These are phyloP conservation scores for Trididemnum miniatum DNA, from an alignment of 23 tunicate species.

Conservation along the genomic window DNA sequence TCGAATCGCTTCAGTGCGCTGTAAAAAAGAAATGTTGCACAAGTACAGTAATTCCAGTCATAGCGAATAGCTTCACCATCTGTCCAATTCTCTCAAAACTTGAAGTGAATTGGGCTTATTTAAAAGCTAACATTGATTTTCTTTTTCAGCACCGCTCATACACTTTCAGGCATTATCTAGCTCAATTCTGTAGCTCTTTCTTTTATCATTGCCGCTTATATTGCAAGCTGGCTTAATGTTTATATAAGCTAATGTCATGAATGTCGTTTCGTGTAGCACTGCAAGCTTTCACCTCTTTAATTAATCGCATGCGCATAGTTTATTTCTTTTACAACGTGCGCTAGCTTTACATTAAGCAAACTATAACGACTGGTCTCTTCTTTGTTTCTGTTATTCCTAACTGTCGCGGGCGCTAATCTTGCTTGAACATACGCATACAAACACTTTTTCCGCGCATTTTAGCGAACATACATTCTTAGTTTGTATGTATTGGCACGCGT, in stretches of 20 bases:
- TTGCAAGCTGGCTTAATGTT: neutral
- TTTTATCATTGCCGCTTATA: neutral
- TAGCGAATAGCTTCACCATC: too few relatives aligned
- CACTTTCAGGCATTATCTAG: too few relatives aligned
- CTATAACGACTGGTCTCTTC: conserved; percentile 34
- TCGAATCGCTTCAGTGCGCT: conserved; percentile 17
- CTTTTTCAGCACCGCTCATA: too few relatives aligned
- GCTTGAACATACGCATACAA: conserved; percentile 71
- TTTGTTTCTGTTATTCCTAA: conserved; percentile 76
- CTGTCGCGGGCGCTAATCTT: conserved; percentile 66
- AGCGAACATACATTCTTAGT: conserved; percentile 35
- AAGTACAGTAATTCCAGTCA: too few relatives aligned
- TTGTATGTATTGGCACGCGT: conserved; percentile 47
- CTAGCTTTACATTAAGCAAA: conserved; percentile 27
- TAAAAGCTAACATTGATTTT: too few relatives aligned
- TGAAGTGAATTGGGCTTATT: too few relatives aligned
- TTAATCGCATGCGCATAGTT: conserved; percentile 37
- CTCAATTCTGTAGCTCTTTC: too few relatives aligned
- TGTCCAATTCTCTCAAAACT: too few relatives aligned
- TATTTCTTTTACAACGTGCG: conserved; percentile 39
- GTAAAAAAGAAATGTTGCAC: conserved; percentile 8
- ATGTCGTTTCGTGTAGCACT: conserved; percentile 3
- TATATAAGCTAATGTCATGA: conserved; percentile 16
- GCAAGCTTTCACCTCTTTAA: conserved; percentile 61
- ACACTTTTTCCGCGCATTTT: conserved; percentile 33